Percentiles rank a stretch among this genome's conserved stretches.
Conservation (phyloP, 2,797 vertebrate genomes). For the Bovichtus diacanthus region DNA sequence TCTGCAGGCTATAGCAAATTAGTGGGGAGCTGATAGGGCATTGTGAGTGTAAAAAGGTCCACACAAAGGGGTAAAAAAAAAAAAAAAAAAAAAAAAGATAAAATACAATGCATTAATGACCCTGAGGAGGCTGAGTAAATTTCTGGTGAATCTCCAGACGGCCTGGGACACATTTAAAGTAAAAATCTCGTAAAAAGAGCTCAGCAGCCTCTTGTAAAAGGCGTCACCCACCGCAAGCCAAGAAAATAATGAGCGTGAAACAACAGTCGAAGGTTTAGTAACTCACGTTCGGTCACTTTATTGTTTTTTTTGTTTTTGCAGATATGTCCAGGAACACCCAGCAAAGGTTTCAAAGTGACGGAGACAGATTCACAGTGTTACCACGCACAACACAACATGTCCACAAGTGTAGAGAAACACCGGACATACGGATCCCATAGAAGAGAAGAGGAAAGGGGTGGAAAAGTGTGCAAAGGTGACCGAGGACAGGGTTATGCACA, state of each 20-base stretch:
- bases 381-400: conserved; percentile 15
- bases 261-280: conserved; percentile 54
- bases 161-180: conserved; percentile 20
- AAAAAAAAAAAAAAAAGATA: too few species aligned
- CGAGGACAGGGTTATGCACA: not conserved
- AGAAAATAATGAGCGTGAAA: conserved; percentile 49
- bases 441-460: not conserved
- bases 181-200: conserved; percentile 48
- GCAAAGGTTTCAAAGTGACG: conserved; percentile 24
- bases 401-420: not conserved
- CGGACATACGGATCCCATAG: not conserved
- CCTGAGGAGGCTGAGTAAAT: conserved; percentile 1
- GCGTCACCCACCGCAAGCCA: not conserved
- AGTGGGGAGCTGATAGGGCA: conserved; percentile 10
- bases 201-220: conserved; percentile 49
- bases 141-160: conserved; percentile 29
- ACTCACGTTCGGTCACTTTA: conserved; percentile 58
- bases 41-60: not conserved
- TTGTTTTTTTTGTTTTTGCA: conserved; percentile 70
- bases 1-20: conserved; percentile 45
- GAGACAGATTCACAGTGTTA: conserved; percentile 16
- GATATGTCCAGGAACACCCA: conserved; percentile 37
- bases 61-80: not conserved
- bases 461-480: not conserved
- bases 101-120: not conserved